A percentile compares a stretch with the other conserved stretches of the same genome.
Conservation (phyloP, 2,797 vertebrate genomes). For the Acanthornis magna region DNA sequence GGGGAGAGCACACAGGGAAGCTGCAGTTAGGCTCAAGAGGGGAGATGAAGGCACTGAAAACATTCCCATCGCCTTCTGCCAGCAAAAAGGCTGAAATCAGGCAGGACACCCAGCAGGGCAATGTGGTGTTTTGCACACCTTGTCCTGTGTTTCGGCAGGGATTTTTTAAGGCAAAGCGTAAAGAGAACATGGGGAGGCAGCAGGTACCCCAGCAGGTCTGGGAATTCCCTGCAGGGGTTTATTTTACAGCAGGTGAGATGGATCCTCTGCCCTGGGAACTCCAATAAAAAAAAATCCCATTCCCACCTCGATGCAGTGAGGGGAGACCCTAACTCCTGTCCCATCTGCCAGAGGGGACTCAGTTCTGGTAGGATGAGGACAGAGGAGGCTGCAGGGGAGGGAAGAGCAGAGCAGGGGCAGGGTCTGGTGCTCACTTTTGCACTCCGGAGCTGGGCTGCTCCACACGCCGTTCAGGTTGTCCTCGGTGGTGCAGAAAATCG, state of each 20-base stretch:
- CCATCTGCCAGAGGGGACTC: background rate
- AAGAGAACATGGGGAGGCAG: background rate
- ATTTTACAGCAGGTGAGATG: background rate
- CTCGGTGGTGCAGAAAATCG: constrained; percentile 18
- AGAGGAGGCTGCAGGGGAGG: background rate
- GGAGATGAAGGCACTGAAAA: accelerated
- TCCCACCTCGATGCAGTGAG: accelerated
- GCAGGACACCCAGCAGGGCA: background rate
- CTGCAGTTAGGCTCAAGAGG: background rate
- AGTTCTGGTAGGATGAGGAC: background rate
- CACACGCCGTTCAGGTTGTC: background rate
- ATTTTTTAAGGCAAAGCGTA: background rate
- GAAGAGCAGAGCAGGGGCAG: too few species aligned
- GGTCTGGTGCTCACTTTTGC: constrained; percentile 34
- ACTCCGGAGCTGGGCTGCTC: constrained; percentile 18
- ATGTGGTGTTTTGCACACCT: accelerated
- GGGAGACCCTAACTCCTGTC: background rate
- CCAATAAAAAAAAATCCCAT: background rate
- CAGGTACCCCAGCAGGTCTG: background rate
- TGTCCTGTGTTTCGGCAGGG: accelerated
- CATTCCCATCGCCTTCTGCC: accelerated
- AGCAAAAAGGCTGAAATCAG: background rate
- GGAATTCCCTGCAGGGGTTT: accelerated
- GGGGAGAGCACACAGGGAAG: background rate
- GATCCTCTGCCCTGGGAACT: accelerated